Base-by-base conservation (phyloP, 2,888 invertebrate species). In the Lithosia quadra region DNA sequence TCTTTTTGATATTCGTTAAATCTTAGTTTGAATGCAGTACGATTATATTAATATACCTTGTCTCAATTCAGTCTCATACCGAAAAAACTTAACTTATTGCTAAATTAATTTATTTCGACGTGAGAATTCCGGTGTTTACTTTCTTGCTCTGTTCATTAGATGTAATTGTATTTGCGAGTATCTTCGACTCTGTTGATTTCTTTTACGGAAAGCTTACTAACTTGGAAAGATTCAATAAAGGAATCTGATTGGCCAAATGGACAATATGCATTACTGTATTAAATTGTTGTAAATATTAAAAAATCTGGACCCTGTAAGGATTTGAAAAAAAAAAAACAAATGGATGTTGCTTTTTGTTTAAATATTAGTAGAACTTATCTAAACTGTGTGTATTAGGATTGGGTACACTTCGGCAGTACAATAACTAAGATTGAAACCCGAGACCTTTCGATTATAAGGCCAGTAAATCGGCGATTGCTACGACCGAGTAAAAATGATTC, bases 121-220 rank as follows among this genome's bases (percentile, higher is more conserved):
- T 49, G 49, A 53, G 21, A 49, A 60, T 49, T 60, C 33, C 10
- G 53, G 11, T 65, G 24, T 65, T 65, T 65, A 59, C 53, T 53
- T 49, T 60, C 59, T 24, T 59, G 59, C 59, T 53, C 33, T 34
- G 59, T 59, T 65, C 59, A 65, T 59, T 65, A 65, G 49, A 15
- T 18, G 22, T 65, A 65, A 65, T 60, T 49, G 34, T 21, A 59
- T 65, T 65, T 59, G 15, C 8, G 11, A 33, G 49, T 49, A 62
- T 49, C 49, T 62, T 49, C n/a, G 24, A 53, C 49, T 49, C 49
- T 53, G 43, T 62, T 33, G 62, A 62, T 62, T 62, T 33, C 33
- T 53, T 33, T 33, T 62, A 62, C 62, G 7, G 28, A 53, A 56
- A 56, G 24, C 62, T 39, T 60, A 39, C 62, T 62, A 62, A 62